Evolutionary conservation across 2,113 vertebrate species (phyloP).

Genomic region (Mastomys natalensis): DNA sequence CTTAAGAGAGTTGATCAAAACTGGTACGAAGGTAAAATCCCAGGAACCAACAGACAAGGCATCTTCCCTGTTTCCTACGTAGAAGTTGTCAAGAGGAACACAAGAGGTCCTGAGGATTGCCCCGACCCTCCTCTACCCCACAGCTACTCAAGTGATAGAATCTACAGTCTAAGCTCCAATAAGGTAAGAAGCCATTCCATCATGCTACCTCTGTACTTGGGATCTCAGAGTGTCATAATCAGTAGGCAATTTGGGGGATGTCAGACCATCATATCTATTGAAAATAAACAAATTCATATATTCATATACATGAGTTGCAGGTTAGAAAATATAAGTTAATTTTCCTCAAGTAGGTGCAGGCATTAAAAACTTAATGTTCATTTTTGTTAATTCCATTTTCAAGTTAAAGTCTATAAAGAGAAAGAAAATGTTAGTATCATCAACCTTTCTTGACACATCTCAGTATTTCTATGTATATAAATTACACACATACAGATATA

Average conservation of each 20-base stretch:
- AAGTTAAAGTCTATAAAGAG: constrained; percentile 14
- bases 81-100: constrained; percentile 93
- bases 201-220: not conserved
- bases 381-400: constrained; percentile 27
- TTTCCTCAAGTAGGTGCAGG: not conserved
- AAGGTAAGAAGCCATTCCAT: constrained; percentile 89
- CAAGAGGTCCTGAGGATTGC: constrained; percentile 90
- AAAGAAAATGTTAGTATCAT: not conserved
- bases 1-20: constrained; percentile 97
- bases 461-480: not conserved
- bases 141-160: constrained; percentile 91
- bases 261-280: not conserved
- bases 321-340: not conserved
- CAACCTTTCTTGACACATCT: not conserved
- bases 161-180: constrained; percentile 89
- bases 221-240: not conserved
- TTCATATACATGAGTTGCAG: not conserved
- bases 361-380: not conserved
- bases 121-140: constrained; percentile 89
- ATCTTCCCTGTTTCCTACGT: constrained; percentile 99
- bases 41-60: constrained; percentile 95
- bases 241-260: not conserved
- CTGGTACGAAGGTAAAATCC: constrained; percentile 98
- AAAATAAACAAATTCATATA: not conserved
- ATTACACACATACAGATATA: not conserved